Base-by-base conservation (phyloP, 2,888 invertebrate genomes). In the Mimachlamys varia region DNA sequence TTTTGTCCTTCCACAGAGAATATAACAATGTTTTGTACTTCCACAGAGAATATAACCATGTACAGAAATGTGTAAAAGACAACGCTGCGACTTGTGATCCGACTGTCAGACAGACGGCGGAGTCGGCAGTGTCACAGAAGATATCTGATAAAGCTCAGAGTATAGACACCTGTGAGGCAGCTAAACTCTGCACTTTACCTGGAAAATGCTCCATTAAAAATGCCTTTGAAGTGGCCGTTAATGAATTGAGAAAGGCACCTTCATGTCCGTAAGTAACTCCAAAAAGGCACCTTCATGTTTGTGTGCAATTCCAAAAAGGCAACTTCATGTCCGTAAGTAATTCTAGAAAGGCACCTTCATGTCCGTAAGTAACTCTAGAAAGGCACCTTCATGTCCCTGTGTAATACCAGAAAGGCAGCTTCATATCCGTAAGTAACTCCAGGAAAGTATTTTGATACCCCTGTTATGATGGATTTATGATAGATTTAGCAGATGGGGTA, bases 161-260 rank as follows among this genome's bases (percentile, higher is more conserved):
- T 76, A 15, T 27, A 76, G 13, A 76, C 7, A 27, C 33, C 27
- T 10, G 4, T 12, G 22, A 5, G 27, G 27, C 33, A 12, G 0
- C 27, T 13, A 76, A 27, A 76, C 7, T 27, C 33, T 76, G 76
- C 15, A 27, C 76, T 33, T 17, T 76, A 76, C 76, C 76, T 76
- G 76, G 76, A 76, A 27, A 76, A 33, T 76, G 76, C 76, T 76
- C 76, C 33, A 76, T 76, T 76, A 76, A 19, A 76, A 76, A 27
- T 2, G 76, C 76, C 27, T 76, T 76, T 76, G 76, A 76, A 76
- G 33, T 12, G 27, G 76, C 33, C 10, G 76, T 76, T 7, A 76
- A 76, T 2, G 76, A 27, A 76, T 76, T 76, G 76, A 76, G 76
- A 33, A 12, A 27, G 33, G 7, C 76, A 33, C 76, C 76, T 33